Evolutionary conservation across 2,113 vertebrate species (phyloP), one percentile per base, ranked within the genome.

Genomic region (Ptilonorhynchus violaceus): DNA sequence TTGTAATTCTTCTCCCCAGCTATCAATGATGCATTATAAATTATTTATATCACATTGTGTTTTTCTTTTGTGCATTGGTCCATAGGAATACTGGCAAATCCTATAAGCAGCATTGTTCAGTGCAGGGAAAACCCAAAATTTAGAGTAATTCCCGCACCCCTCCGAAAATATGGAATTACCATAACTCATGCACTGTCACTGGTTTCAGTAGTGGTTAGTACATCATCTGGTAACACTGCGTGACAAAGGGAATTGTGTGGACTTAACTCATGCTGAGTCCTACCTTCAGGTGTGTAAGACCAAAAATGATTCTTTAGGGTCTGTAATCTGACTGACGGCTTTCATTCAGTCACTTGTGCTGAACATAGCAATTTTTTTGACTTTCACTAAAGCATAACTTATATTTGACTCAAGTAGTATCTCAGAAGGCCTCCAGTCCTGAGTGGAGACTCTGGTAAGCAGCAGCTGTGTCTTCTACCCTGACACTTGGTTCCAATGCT

Each of bases 161-260:
- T 90, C 20, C 49, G 46, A 41, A 80, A 77, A 55, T 69, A 24
- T 1, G 3, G 30, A 83, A n/a, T 66, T 56, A 27, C 7, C 5
- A 2, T 56, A 69, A 64, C 42, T 86, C 5, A 1, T 22, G 13
- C 5, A 9, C 46, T 62, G 24, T 85, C 49, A 11, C 41, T 66
- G 63, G 13, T 55, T 90, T 74, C 39, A 49, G 39, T 21, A 90
- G 56, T 52, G 60, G 8, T 76, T 69, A 3, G 2, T 80, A 11
- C 13, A 15, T 52, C 49, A 19, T 6, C 10, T 72, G 50, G 52
- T 70, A 62, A 33, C 66, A 7, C 18, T 35, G 22, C 0, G 0
- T 76, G 59, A 74, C 31, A 53, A 63, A 62, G 13, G 41, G 13
- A 74, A 28, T 33, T 4, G 2, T 10, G 44, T 76, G 37, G 42